Percentiles rank a stretch among this genome's conserved stretches.
Conservation (phyloP, 1,140 invertebrate genomes). For the Stegodyphus dumicola region DNA sequence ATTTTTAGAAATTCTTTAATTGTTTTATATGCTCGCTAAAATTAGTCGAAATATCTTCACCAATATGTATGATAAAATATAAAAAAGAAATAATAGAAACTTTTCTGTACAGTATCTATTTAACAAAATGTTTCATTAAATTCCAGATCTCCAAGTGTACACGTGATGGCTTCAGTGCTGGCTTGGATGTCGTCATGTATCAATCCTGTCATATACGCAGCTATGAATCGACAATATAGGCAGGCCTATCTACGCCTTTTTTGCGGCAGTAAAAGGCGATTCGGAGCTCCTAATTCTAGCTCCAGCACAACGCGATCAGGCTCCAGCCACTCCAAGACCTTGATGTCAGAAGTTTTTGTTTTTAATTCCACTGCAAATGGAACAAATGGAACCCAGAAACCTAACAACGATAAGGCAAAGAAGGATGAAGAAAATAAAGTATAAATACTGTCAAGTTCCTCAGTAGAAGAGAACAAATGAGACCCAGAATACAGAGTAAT, state of each 20-base stretch:
- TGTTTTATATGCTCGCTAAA: neutral
- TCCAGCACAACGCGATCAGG: slow-evolving; percentile 20
- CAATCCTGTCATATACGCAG: slow-evolving; percentile 78
- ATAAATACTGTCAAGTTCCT: slow-evolving; percentile 2
- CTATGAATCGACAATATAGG: slow-evolving; percentile 88
- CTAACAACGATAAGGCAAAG: slow-evolving; percentile 6
- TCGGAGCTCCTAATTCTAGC: neutral
- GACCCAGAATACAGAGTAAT: too few relatives aligned
- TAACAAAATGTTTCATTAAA: neutral
- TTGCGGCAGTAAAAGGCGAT: slow-evolving; percentile 27
- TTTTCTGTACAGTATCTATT: neutral
- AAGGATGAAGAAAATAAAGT: slow-evolving; percentile 39
- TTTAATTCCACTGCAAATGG: slow-evolving; percentile 37
- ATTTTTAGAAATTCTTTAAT: too few relatives aligned
- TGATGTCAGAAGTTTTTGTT: slow-evolving; percentile 52
- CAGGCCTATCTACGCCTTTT: slow-evolving; percentile 75
- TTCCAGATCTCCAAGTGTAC: slow-evolving; percentile 76
- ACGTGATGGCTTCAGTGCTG: slow-evolving; percentile 72
- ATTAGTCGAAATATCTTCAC: too few relatives aligned
- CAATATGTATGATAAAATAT: too few relatives aligned
- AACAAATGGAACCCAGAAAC: neutral
- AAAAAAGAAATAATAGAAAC: neutral
- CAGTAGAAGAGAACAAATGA: too few relatives aligned
- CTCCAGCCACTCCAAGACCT: slow-evolving; percentile 49
- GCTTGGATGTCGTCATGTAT: slow-evolving; percentile 73